Percentiles rank a stretch among this genome's conserved stretches.
Conservation (phyloP, 1,140 invertebrate genomes). For the Camponotus floridanus region DNA sequence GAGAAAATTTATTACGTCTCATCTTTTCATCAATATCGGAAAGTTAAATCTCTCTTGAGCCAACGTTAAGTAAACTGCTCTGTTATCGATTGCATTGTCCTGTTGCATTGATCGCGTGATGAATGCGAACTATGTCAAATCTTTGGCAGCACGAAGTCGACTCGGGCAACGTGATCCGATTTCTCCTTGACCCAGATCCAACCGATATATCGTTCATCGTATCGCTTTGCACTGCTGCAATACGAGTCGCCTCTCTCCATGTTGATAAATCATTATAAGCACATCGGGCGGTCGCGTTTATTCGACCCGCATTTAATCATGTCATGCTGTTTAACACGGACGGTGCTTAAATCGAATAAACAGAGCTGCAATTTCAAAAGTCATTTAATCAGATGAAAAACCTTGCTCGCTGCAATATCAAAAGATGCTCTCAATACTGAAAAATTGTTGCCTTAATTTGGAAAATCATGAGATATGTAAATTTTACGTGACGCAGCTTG, state of each 20-base stretch:
- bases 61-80: conserved; percentile 6
- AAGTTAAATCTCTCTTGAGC: conserved; percentile 10
- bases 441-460: not conserved
- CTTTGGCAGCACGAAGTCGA: conserved; percentile 67
- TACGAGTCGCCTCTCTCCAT: conserved; percentile 51
- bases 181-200: conserved; percentile 77
- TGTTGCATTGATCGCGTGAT: conserved; percentile 69
- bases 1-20: conserved; percentile 5
- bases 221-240: conserved; percentile 60
- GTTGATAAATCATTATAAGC: conserved; percentile 61
- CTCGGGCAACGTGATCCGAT: conserved; percentile 68
- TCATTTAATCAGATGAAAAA: not conserved
- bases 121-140: conserved; percentile 71
- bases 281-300: conserved; percentile 51
- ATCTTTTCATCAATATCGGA: not conserved
- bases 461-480: not conserved
- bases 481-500: not conserved
- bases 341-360: conserved; percentile 46
- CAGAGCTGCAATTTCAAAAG: conserved; percentile 7
- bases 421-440: not conserved
- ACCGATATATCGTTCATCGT: conserved; percentile 67
- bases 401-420: not conserved
- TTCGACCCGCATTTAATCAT: conserved; percentile 52
- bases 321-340: conserved; percentile 27
- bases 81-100: conserved; percentile 62